phyloP scores from a whole-genome alignment of 1,140 invertebrate genomes.

The Cyphomyrmex costatus region DNA sequence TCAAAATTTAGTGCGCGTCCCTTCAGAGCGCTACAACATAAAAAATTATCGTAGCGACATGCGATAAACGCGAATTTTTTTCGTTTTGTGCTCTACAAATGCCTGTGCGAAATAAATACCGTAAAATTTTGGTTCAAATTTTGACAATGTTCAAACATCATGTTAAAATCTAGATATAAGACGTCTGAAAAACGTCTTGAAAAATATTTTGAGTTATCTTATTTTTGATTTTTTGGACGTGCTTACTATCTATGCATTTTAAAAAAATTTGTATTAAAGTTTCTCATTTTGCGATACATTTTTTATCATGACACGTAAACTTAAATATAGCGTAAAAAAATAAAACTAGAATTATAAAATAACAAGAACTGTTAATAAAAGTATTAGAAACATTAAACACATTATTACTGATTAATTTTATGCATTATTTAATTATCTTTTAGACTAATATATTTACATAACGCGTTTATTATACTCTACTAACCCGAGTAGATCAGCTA shows the following conservation, averaged over 20 bases:
- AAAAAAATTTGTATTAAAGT: no score
- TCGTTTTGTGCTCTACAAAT: background rate
- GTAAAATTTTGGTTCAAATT: no score
- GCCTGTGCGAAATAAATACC: background rate
- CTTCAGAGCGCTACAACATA: background rate
- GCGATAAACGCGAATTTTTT: background rate
- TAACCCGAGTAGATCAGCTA: conserved; percentile 92
- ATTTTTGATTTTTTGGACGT: no score
- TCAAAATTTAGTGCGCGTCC: background rate
- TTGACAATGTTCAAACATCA: no score
- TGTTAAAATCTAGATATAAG: no score
- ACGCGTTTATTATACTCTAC: conserved; percentile 31
- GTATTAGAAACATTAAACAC: background rate
- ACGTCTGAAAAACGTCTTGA: no score
- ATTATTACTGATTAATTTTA: background rate
- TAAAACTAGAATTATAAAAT: background rate
- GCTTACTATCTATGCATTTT: no score
- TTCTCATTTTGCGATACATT: no score
- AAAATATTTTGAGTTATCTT: no score
- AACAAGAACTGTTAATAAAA: background rate
- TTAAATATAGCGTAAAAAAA: background rate
- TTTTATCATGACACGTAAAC: background rate
- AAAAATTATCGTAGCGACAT: background rate
- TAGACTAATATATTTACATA: background rate
- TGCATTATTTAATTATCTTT: background rate